Evolutionary conservation across 2,113 vertebrate genomes (phyloP), one percentile per base, ranked within the genome.

Genomic region (Gallinago undulata): DNA sequence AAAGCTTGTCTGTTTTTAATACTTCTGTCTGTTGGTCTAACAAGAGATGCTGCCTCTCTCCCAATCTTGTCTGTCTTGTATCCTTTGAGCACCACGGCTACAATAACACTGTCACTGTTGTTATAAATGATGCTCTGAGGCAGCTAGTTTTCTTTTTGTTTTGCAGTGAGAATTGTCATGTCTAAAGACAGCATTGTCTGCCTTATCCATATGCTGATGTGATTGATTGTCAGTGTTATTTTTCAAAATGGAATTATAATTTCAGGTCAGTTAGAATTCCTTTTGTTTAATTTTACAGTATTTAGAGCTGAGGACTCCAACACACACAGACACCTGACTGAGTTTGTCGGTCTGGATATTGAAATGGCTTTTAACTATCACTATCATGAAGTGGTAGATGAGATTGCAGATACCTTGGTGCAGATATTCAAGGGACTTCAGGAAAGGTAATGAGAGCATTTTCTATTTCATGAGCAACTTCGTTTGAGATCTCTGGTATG

Each of bases 321-420:
- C 98, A 99, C 99, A 59, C 99, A 99, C 88, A 99, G 99, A 86
- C 99, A 99, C 96, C 94, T 99, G 96, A 99, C 99, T 10, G 99
- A 99, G 97, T 99, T 99, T 97, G 99, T 99, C 97, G 99, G 99
- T 81, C 98, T 99, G 98, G 99, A 99, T 98, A 99, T 99, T 93
- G 99, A 99, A 98, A 99, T 99, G 99, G 98, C 99, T 73, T 99
- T 99, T 97, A 99, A 98, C 98, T 99, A 99, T 94, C 99, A 99
- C 97, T 99, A 99, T 97, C 99, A 99, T 66, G 99, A 99, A 97
- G 99, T 99, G 93, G 98, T 99, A 23, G 99, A 99, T 96, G 99
- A 99, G 90, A 99, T 99, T 98, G 99, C 99, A 43, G 98, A 99
- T 93, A 99, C 99, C 83, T 98, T 99, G 98, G 99, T 99, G 78